These are phyloP conservation scores for Aphelinus certus DNA, from an alignment of 1,140 invertebrate species.

Conservation along the genomic window DNA sequence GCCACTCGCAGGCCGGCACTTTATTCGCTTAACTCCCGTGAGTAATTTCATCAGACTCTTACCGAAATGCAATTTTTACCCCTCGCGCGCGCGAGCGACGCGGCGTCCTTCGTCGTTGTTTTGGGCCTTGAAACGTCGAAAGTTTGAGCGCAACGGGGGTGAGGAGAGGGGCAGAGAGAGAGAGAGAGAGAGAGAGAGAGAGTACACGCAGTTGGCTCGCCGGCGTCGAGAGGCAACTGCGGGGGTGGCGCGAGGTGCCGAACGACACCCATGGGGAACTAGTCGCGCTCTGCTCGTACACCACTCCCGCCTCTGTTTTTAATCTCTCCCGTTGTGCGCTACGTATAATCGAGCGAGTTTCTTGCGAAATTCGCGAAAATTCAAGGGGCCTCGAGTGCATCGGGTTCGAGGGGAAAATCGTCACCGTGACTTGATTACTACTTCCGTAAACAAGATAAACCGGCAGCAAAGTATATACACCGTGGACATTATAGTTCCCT, in stretches of 20 bases:
- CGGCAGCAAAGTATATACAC: no score
- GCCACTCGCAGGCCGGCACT: no score
- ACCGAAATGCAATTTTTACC: no score
- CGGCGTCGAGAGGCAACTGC: no score
- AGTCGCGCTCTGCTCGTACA: background rate
- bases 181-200: background rate
- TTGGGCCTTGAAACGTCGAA: conserved; percentile 4
- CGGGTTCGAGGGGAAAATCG: background rate
- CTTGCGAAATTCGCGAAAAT: conserved; percentile 5
- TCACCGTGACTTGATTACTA: no score
- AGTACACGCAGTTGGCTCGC: background rate
- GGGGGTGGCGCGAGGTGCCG: background rate
- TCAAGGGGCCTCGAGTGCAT: background rate
- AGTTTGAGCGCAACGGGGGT: background rate
- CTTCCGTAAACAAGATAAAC: no score
- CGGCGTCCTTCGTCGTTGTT: background rate
- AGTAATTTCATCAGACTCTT: no score
- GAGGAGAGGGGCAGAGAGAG: no score
- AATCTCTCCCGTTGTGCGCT: conserved; percentile 1
- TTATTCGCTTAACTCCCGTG: no score
- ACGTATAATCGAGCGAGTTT: conserved; percentile 3
- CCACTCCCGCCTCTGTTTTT: background rate
- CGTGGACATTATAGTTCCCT: no score
- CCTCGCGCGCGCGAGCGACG: no score
- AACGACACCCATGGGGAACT: conserved; percentile 24